phyloP scores from a whole-genome alignment of 2,888 invertebrate species.

The Apamea monoglypha region DNA sequence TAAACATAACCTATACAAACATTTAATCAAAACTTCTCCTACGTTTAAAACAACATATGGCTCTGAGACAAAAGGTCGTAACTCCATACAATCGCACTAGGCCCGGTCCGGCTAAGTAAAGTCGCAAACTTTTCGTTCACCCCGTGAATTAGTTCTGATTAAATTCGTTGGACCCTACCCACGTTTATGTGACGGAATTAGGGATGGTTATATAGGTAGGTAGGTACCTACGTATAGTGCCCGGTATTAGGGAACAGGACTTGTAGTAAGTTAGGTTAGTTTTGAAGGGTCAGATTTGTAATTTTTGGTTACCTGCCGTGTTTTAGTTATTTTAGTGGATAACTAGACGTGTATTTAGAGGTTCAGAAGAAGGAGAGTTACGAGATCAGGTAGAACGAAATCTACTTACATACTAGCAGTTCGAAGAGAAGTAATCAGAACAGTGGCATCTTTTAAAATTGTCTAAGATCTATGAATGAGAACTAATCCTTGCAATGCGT shows the following conservation, averaged over 20 bases:
- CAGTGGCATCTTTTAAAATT: neutral
- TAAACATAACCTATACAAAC: slow-evolving; percentile 30
- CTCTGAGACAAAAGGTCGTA: slow-evolving; percentile 40
- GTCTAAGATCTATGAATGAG: neutral
- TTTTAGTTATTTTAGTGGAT: slow-evolving; percentile 58
- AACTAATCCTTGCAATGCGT: neutral
- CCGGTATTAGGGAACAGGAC: slow-evolving; percentile 51
- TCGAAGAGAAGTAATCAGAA: neutral
- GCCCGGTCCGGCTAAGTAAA: slow-evolving; percentile 37
- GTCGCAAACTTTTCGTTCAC: slow-evolving; percentile 58
- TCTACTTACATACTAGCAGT: neutral
- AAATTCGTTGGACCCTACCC: slow-evolving; percentile 64
- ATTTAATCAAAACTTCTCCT: slow-evolving; percentile 48
- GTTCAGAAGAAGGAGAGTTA: neutral
- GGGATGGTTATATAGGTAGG: slow-evolving; percentile 36
- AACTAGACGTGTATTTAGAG: slow-evolving; percentile 19
- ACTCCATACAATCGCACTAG: slow-evolving; percentile 46
- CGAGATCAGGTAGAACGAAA: neutral
- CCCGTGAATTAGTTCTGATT: slow-evolving; percentile 69
- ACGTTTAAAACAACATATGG: slow-evolving; percentile 44
- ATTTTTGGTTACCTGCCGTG: slow-evolving; percentile 55
- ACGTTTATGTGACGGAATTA: slow-evolving; percentile 54
- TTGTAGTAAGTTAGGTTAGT: slow-evolving; percentile 58
- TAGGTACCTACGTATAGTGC: slow-evolving; percentile 17
- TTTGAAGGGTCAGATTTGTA: slow-evolving; percentile 48